Base-by-base conservation (phyloP, 2,888 invertebrate species). In the Eupithecia centaureata region DNA sequence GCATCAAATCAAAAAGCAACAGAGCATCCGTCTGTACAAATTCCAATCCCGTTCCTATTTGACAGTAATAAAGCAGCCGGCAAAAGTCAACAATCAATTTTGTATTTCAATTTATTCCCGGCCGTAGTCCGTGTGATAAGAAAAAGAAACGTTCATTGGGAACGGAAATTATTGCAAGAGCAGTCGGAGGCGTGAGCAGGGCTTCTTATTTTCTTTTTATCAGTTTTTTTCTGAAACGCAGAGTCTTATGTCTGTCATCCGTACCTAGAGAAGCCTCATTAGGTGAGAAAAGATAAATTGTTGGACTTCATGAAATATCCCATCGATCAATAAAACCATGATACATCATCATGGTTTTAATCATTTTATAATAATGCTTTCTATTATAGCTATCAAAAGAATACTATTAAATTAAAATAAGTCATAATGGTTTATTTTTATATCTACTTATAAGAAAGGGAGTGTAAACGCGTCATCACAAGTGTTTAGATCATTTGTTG, bases 31-130 rank as follows among this genome's bases (percentile, higher is more conserved):
- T 76, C 83, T 77, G 82, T 88, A 87, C 89, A 92, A 91, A 92
- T 90, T 91, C 88, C 92, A 93, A 93, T 92, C 89, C 89, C 85
- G 87, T 73, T 90, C 89, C 92, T 88, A 93, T 93, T 93, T 92
- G 90, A 88, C 92, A 91, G 92, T 92, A 93, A 93, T 93, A 93
- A 93, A 92, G 87, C 90, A 87, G 80, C 90, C 89, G 91, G 92
- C 89, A 87, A 91, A 91, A 89, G 91, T 91, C 93, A 93, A 93
- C 93, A 93, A 93, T 93, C 93, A 92, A 93, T 93, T 94, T 93
- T 91, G 92, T 93, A 92, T 93, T 93, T 92, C 93, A 91, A 93
- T 93, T 92, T 92, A 92, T 92, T 92, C 90, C 91, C 89, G 89
- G 88, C 90, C 92, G 86, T 91, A 92, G 93, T 93, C 92, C 88